Evolutionary conservation across 2,113 vertebrate species (phyloP).

Genomic region (Dipodomys spectabilis): DNA sequence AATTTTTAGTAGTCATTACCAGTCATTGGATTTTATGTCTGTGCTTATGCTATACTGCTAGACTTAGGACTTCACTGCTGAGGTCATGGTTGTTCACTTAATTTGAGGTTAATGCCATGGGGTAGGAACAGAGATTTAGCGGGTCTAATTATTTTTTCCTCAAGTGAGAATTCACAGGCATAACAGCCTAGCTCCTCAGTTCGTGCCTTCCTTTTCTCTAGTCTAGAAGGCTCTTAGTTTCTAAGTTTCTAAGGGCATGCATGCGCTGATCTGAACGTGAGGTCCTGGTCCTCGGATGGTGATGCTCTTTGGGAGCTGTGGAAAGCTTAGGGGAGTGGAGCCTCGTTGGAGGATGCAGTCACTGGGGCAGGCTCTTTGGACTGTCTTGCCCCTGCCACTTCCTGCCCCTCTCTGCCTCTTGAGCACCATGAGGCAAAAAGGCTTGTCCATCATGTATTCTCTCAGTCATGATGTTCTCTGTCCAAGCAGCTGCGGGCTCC

Average conservation of each 20-base stretch:
- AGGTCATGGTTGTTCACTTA: not conserved
- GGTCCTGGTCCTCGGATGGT: not conserved
- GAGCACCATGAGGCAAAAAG: not conserved
- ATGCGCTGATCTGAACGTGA: not conserved
- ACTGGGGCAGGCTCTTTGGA: not conserved
- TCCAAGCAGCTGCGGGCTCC: not conserved
- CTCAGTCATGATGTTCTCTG: not conserved
- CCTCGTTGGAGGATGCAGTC: not conserved
- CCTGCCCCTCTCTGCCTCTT: too few species aligned
- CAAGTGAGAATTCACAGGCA: not conserved
- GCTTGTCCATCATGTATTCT: not conserved
- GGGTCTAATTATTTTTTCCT: not conserved
- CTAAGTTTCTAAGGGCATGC: not conserved
- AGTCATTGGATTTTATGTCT: conserved; percentile 55
- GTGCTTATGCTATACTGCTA: not conserved
- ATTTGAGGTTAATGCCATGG: not conserved
- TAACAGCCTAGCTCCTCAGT: not conserved
- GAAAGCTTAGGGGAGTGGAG: not conserved
- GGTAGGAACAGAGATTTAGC: not conserved
- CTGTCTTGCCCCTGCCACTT: not conserved
- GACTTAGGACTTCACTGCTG: conserved; percentile 39
- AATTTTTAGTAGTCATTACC: not conserved
- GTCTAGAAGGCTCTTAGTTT: not conserved
- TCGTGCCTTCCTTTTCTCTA: not conserved
- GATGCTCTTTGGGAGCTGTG: not conserved